Evolutionary conservation across 92 coral and sea anemone genomes (phyloP).

Genomic region (Palythoa grandis): DNA sequence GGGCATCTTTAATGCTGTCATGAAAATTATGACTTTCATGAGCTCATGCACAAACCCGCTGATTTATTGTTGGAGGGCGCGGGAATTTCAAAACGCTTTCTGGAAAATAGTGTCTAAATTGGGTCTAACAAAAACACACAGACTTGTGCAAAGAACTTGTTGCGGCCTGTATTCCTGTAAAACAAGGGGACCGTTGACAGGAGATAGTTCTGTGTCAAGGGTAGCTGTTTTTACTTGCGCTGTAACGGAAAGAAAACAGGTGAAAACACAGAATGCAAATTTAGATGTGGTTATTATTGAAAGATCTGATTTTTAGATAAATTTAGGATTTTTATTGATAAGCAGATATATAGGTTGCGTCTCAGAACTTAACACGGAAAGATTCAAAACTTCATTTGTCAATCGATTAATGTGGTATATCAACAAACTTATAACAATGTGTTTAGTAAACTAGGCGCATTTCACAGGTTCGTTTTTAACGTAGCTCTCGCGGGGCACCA

Average conservation of each 20-base stretch:
- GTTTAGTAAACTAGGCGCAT: no score
- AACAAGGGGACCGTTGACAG: background rate
- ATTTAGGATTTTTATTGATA: no score
- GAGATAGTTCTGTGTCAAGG: background rate
- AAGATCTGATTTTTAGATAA: no score
- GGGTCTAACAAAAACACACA: background rate
- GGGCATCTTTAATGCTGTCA: conserved; percentile 75
- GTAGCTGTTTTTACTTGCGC: background rate
- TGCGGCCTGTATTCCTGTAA: background rate
- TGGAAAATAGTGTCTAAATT: conserved; percentile 45
- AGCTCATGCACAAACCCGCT: conserved; percentile 82
- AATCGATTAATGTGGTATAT: no score
- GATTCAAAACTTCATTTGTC: no score
- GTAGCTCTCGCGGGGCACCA: no score
- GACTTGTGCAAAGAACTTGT: background rate
- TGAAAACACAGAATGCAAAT: background rate
- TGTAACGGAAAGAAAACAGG: background rate
- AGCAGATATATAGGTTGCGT: no score
- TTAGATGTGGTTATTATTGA: no score
- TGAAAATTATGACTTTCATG: conserved; percentile 77
- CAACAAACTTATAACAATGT: no score
- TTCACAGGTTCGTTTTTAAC: no score
- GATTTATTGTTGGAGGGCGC: conserved; percentile 77
- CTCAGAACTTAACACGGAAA: no score
- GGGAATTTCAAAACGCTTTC: conserved; percentile 73